A percentile compares a stretch with the other conserved stretches of the same genome.
Conservation (phyloP, 2,888 invertebrate species). For the Heteromurus nitidus region DNA sequence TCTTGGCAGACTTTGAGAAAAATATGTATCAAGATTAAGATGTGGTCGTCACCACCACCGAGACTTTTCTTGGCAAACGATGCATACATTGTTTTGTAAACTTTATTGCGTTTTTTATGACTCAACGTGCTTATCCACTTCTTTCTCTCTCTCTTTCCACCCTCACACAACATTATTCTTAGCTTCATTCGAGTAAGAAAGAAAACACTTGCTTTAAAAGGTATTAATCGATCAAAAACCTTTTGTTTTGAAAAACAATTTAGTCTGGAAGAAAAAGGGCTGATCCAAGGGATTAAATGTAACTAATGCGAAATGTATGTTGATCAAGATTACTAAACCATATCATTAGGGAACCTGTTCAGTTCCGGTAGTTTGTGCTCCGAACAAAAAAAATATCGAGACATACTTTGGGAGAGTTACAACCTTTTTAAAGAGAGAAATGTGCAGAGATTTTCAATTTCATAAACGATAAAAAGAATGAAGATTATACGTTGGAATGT, state of each 20-base stretch:
- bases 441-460: constrained; percentile 2
- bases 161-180: neutral
- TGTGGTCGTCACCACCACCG: constrained; percentile 13
- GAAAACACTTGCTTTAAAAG: neutral
- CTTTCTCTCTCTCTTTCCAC: neutral
- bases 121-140: neutral
- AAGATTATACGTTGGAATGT: neutral
- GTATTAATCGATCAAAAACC: too few relatives aligned
- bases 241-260: too few relatives aligned
- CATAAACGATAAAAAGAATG: neutral
- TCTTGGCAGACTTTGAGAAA: constrained; percentile 17
- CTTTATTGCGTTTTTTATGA: constrained; percentile 7
- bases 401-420: neutral
- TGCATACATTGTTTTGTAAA: too few relatives aligned
- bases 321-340: constrained; percentile 3
- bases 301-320: too few relatives aligned
- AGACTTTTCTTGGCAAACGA: constrained; percentile 24
- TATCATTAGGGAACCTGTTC: too few relatives aligned
- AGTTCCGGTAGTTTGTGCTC: too few relatives aligned
- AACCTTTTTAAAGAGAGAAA: neutral
- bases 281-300: too few relatives aligned
- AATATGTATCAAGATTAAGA: constrained; percentile 30
- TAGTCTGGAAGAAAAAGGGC: too few relatives aligned
- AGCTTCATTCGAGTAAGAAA: neutral
- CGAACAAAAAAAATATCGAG: neutral